Base-by-base conservation (phyloP, 2,888 invertebrate species). In the Horisme vitalbata region DNA sequence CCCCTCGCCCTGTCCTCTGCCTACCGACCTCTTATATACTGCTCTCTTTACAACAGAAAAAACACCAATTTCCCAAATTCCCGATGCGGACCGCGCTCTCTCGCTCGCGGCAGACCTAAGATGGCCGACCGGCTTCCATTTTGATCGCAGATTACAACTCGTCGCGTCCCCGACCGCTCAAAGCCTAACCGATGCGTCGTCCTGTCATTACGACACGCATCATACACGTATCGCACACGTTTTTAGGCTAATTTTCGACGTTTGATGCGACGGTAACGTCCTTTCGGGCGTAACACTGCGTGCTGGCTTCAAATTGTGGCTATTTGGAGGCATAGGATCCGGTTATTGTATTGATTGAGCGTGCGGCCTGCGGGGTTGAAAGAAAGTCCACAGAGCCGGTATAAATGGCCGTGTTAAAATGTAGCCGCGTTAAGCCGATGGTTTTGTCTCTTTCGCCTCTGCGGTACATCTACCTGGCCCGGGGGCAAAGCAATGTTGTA, bases 51-150 rank as follows among this genome's bases (percentile, higher is more conserved):
- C 82, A 86, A 85, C 83, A 88, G 83, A 87, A 88, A 80, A 88
- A 87, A 85, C 84, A 87, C 85, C 85, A 86, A 86, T 87, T 88
- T 86, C 86, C 87, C 84, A 88, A 87, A 86, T 85, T 83, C 86
- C 84, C 86, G 79, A 75, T 79, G 82, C 83, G 82, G 83, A 73
- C 80, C 79, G 75, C 73, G 81, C 81, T 80, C 81, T 78, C 81
- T 81, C 88, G 82, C 87, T 82, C 86, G 81, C 79, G 79, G 79
- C 83, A 72, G 77, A 83, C 78, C 84, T 83, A 87, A 89, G 87
- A 88, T 86, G 88, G 88, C 88, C 75, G 84, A 54, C 72, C 79
- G 78, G 83, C 83, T 81, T 82, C 88, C 89, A 89, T 89, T 89
- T 89, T 89, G 88, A 88, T 89, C 79, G 83, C 83, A 84, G 88